Percentiles rank a stretch among this genome's conserved stretches.
Conservation (phyloP, 2,113 vertebrate genomes). For the Platichthys stellatus region DNA sequence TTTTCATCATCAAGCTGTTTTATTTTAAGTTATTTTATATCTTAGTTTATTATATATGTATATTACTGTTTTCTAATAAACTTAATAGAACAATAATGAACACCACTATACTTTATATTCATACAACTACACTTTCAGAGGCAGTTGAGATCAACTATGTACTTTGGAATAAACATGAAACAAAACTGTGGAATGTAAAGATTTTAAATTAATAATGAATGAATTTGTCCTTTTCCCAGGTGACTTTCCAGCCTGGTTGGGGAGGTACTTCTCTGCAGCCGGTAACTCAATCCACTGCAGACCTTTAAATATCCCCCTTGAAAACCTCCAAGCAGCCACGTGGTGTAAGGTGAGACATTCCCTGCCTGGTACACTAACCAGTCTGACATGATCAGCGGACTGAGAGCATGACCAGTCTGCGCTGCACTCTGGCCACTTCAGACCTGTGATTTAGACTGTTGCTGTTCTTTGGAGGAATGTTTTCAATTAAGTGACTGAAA, state of each 20-base stretch:
- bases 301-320: constrained; percentile 83
- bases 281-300: constrained; percentile 78
- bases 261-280: constrained; percentile 46
- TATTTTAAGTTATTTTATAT: neutral
- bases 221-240: constrained; percentile 56
- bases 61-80: too few species aligned
- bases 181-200: neutral
- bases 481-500: constrained; percentile 2
- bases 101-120: too few species aligned
- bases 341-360: constrained; percentile 83
- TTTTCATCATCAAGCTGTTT: neutral
- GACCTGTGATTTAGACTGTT: constrained; percentile 25
- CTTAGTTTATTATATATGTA: too few species aligned
- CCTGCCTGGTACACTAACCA: constrained; percentile 49
- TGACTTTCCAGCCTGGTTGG: constrained; percentile 48
- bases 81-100: too few species aligned
- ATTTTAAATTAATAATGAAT: constrained; percentile 14
- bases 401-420: constrained; percentile 43
- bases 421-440: constrained; percentile 28
- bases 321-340: constrained; percentile 71
- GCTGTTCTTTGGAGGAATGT: constrained; percentile 25
- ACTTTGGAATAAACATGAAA: neutral
- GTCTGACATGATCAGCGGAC: constrained; percentile 60
- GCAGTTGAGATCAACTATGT: too few species aligned
- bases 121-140: too few species aligned